A percentile compares a stretch with the other conserved stretches of the same genome.
phyloP scores from a whole-genome alignment of 2,888 invertebrate genomes.

The Erebia aethiops region DNA sequence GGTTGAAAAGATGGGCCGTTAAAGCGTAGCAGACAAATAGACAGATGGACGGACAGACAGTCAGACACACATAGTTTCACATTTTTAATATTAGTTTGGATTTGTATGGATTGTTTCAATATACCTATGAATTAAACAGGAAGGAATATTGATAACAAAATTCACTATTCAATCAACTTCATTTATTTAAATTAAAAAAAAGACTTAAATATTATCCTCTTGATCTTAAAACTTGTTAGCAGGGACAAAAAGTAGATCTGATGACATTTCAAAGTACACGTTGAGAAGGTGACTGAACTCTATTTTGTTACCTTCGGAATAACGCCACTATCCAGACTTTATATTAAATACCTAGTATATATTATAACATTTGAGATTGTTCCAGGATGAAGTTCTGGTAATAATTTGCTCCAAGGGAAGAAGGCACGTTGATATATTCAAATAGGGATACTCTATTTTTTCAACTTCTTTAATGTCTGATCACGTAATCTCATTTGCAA shows the following conservation, averaged over 20 bases:
- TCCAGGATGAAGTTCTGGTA: not conserved
- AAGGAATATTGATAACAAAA: constrained; percentile 37
- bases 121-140: constrained; percentile 29
- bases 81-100: too few species aligned
- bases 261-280: constrained; percentile 48
- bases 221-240: constrained; percentile 38
- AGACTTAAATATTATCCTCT: constrained; percentile 41
- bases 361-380: not conserved
- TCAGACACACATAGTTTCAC: too few species aligned
- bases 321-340: not conserved
- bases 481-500: too few species aligned
- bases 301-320: constrained; percentile 22
- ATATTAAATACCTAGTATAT: too few species aligned
- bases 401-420: too few species aligned
- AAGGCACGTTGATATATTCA: too few species aligned
- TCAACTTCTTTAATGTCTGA: too few species aligned
- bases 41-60: too few species aligned
- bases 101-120: too few species aligned
- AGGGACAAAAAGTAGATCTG: constrained; percentile 46
- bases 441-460: too few species aligned
- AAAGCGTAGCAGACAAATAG: too few species aligned
- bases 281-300: constrained; percentile 37
- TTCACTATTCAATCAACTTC: constrained; percentile 35
- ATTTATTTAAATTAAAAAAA: constrained; percentile 39
- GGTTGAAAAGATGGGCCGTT: not conserved